phyloP scores from a whole-genome alignment of 2,113 vertebrate species.

The Phalacrocorax brasilianus region DNA sequence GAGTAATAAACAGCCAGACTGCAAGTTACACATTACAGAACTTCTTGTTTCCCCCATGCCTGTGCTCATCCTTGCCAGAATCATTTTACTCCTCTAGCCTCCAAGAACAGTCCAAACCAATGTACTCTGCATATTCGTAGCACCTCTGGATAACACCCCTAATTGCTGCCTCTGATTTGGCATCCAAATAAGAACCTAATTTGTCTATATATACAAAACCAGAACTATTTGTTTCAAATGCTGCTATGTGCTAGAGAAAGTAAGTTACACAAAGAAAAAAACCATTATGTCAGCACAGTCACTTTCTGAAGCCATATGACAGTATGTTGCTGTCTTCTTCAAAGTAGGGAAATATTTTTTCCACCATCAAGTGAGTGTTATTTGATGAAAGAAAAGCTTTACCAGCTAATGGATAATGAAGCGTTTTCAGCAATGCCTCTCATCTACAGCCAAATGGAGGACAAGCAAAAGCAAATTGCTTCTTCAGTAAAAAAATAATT shows the following conservation, averaged over 20 bases:
- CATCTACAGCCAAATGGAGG: conserved; percentile 74
- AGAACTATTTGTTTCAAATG: conserved; percentile 32
- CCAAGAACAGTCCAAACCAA: conserved; percentile 41
- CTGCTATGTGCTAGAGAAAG: conserved; percentile 35
- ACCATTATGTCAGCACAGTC: conserved; percentile 42
- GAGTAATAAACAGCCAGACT: neutral
- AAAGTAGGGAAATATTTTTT: conserved; percentile 67
- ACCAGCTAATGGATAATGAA: conserved; percentile 70
- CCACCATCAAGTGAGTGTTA: conserved; percentile 69
- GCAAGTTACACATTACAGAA: neutral
- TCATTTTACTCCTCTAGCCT: neutral
- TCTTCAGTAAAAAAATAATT: neutral
- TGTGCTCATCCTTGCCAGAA: conserved; percentile 27
- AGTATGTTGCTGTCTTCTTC: conserved; percentile 45
- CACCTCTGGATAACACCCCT: conserved; percentile 29
- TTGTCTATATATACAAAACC: conserved; percentile 17
- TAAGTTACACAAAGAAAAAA: conserved; percentile 23
- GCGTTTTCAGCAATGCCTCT: conserved; percentile 63
- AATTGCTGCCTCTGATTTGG: conserved; percentile 47
- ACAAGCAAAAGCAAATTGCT: conserved; percentile 62
- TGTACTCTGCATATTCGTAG: conserved; percentile 12
- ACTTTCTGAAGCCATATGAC: conserved; percentile 57
- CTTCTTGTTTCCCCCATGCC: conserved; percentile 27
- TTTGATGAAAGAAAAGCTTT: conserved; percentile 75
- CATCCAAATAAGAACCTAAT: conserved; percentile 42